phyloP scores from a whole-genome alignment of 2,888 invertebrate genomes.

The Ornithoptera alexandrae region DNA sequence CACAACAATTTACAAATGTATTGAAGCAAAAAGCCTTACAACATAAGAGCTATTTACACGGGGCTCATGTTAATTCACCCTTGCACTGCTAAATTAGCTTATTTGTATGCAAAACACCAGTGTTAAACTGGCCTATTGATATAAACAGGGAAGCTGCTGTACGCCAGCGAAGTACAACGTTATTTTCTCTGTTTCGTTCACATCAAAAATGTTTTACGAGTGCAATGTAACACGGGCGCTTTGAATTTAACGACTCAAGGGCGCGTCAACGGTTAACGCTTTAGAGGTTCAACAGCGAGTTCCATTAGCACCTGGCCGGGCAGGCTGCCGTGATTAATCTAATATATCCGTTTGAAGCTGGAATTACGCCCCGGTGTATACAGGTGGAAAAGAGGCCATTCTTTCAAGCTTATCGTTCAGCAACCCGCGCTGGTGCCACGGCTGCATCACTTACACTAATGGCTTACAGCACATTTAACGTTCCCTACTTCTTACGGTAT shows the following conservation, averaged over 20 bases:
- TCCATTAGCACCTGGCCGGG: slow-evolving; percentile 68
- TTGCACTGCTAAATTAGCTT: slow-evolving; percentile 19
- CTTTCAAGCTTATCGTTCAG: slow-evolving; percentile 45
- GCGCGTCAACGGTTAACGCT: slow-evolving; percentile 49
- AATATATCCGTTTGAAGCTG: slow-evolving; percentile 65
- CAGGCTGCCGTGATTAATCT: slow-evolving; percentile 68
- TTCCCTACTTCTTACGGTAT: slow-evolving; percentile 38
- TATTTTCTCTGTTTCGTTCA: slow-evolving; percentile 25
- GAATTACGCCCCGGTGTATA: slow-evolving; percentile 57
- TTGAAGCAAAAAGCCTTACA: slow-evolving; percentile 10
- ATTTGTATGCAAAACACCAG: slow-evolving; percentile 23
- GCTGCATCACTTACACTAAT: slow-evolving; percentile 52
- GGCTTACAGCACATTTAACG: slow-evolving; percentile 53
- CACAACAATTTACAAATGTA: background rate
- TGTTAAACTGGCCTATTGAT: slow-evolving; percentile 26
- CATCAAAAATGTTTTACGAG: slow-evolving; percentile 32
- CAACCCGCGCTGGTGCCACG: slow-evolving; percentile 39
- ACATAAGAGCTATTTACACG: slow-evolving; percentile 13
- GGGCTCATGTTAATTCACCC: slow-evolving; percentile 18
- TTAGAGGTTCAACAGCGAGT: slow-evolving; percentile 54
- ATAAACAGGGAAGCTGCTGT: slow-evolving; percentile 15
- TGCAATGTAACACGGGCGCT: slow-evolving; percentile 35
- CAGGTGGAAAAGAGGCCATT: slow-evolving; percentile 42
- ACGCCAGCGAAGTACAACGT: slow-evolving; percentile 7
- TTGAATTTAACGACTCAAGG: slow-evolving; percentile 46